Conservation (phyloP, 2,888 invertebrate genomes). For the Linnaemya tessellans region DNA sequence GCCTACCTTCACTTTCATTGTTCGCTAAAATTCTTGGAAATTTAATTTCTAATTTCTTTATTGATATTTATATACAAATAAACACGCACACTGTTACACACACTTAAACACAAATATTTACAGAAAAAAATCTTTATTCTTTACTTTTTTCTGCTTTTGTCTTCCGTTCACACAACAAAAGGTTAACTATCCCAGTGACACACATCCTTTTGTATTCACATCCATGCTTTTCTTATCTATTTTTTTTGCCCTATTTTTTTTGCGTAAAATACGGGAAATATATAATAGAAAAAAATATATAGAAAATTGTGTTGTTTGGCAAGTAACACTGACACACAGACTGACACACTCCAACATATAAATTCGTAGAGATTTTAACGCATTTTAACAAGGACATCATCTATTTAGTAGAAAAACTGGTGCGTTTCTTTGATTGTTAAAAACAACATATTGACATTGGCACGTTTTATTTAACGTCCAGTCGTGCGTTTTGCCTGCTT, state of each 20-base stretch:
- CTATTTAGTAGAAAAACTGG: conserved; percentile 10
- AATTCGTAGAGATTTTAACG: conserved; percentile 26
- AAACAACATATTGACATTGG: conserved; percentile 30
- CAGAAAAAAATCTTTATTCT: conserved; percentile 3
- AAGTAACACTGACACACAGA: conserved; percentile 48
- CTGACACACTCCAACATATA: conserved; percentile 32
- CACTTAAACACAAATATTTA: background rate
- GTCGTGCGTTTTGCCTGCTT: conserved; percentile 60
- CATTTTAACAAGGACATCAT: conserved; percentile 62
- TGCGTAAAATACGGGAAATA: conserved; percentile 59
- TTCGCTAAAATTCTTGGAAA: too few species aligned
- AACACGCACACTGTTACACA: background rate
- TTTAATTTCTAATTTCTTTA: conserved; percentile 60
- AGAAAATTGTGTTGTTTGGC: conserved; percentile 31
- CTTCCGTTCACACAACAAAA: conserved; percentile 51
- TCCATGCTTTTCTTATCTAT: conserved; percentile 21
- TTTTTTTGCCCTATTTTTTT: conserved; percentile 30
- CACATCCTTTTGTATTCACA: conserved; percentile 67
- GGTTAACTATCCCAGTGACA: conserved; percentile 71
- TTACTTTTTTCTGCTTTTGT: conserved; percentile 13
- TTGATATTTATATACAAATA: conserved; percentile 26
- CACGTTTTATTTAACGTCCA: conserved; percentile 66
- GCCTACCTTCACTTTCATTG: background rate
- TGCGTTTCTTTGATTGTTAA: conserved; percentile 19
- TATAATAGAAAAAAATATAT: conserved; percentile 3